Evolutionary conservation across 2,113 vertebrate species (phyloP).

Genomic region (Epinephelus moara): DNA sequence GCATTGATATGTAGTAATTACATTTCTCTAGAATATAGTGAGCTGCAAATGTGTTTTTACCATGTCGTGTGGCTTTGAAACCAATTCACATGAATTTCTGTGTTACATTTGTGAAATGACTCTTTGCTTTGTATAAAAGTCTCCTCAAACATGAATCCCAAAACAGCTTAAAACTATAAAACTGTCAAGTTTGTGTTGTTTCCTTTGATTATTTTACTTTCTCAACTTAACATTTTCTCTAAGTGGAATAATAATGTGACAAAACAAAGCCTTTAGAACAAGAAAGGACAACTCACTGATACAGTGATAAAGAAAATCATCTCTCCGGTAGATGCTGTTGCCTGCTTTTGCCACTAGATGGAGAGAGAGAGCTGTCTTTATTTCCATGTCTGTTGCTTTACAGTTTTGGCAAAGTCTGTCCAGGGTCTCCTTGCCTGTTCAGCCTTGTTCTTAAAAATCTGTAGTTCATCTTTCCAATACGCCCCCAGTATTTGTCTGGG

Average conservation of each 20-base stretch:
- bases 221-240: neutral
- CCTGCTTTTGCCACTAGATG: constrained; percentile 66
- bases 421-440: neutral
- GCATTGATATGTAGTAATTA: constrained; percentile 19
- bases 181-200: neutral
- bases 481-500: neutral
- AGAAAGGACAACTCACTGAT: neutral
- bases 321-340: neutral
- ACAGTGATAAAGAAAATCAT: neutral
- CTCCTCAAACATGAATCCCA: constrained; percentile 1
- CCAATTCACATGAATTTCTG: neutral
- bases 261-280: neutral
- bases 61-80: neutral
- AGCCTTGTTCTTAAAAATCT: neutral
- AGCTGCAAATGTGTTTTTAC: neutral
- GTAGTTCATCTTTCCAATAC: neutral
- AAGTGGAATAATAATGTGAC: constrained; percentile 1
- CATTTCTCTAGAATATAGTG: neutral
- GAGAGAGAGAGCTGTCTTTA: constrained; percentile 17
- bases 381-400: neutral
- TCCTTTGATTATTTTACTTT: constrained; percentile 11
- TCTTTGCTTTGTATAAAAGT: neutral
- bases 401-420: neutral
- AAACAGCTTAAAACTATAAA: neutral
- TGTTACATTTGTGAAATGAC: constrained; percentile 7